phyloP scores from a whole-genome alignment of 2,113 vertebrate genomes.

The Phyllostomus hastatus region DNA sequence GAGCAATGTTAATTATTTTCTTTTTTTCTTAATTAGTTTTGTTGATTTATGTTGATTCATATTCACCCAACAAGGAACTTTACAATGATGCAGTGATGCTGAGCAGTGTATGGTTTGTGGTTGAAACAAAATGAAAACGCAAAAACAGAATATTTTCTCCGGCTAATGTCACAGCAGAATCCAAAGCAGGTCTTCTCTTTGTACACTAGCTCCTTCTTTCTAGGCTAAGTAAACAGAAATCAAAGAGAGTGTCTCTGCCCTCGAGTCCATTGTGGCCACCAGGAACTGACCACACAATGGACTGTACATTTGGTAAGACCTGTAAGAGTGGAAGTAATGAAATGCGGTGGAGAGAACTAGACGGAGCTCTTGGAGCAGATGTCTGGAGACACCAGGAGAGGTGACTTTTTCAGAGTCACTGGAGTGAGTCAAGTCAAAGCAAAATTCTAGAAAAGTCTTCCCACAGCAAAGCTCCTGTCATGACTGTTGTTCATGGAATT shows the following conservation, averaged over 20 bases:
- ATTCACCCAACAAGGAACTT: background rate
- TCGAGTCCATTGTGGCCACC: background rate
- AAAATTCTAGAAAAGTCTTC: background rate
- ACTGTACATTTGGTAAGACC: background rate
- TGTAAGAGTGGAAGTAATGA: too few relatives aligned
- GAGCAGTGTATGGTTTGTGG: background rate
- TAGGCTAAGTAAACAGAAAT: background rate
- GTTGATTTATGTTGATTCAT: background rate
- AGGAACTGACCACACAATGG: background rate
- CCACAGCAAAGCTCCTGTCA: background rate
- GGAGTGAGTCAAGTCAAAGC: background rate
- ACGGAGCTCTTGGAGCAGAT: background rate
- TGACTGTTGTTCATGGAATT: background rate
- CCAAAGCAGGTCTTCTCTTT: background rate
- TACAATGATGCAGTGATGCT: background rate
- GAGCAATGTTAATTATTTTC: background rate
- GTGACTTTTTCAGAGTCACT: background rate
- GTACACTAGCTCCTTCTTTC: background rate
- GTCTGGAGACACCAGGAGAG: background rate
- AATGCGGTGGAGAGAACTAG: background rate
- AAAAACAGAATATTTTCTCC: background rate
- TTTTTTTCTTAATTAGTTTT: background rate
- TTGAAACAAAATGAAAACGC: background rate
- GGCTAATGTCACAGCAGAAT: background rate
- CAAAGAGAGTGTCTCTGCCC: background rate